phyloP scores from a whole-genome alignment of 2,888 invertebrate genomes.

The Drosophila buzzatii region DNA sequence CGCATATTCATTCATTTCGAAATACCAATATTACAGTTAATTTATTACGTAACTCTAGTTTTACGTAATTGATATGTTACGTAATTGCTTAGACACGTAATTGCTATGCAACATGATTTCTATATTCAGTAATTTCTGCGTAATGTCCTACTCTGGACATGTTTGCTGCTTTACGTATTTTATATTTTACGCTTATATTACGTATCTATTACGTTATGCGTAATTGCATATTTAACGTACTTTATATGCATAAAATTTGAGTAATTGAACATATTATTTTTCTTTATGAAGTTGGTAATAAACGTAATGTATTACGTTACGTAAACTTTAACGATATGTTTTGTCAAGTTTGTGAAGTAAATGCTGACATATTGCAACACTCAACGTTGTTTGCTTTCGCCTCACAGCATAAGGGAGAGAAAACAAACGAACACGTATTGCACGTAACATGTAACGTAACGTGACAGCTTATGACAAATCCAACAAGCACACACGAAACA shows the following conservation, averaged over 20 bases:
- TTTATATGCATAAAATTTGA: not conserved
- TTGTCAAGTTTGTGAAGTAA: not conserved
- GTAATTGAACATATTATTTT: not conserved
- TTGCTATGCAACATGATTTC: no score
- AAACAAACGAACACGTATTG: constrained; percentile 28
- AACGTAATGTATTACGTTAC: not conserved
- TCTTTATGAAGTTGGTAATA: not conserved
- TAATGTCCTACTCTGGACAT: not conserved
- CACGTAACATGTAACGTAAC: constrained; percentile 26
- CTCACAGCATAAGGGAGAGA: not conserved
- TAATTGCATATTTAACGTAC: no score
- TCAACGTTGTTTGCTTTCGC: not conserved
- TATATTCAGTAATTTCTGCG: no score
- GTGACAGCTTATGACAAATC: constrained; percentile 26
- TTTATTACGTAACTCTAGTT: no score
- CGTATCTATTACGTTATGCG: not conserved
- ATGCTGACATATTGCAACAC: constrained; percentile 1
- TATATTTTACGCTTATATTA: not conserved
- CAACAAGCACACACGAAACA: not conserved
- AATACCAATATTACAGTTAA: no score
- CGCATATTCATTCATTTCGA: no score
- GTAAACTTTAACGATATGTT: not conserved
- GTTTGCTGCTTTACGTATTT: not conserved
- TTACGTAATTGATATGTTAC: no score
- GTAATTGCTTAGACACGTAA: no score